phyloP scores from a whole-genome alignment of 2,113 vertebrate genomes.

The Pandion haliaetus region DNA sequence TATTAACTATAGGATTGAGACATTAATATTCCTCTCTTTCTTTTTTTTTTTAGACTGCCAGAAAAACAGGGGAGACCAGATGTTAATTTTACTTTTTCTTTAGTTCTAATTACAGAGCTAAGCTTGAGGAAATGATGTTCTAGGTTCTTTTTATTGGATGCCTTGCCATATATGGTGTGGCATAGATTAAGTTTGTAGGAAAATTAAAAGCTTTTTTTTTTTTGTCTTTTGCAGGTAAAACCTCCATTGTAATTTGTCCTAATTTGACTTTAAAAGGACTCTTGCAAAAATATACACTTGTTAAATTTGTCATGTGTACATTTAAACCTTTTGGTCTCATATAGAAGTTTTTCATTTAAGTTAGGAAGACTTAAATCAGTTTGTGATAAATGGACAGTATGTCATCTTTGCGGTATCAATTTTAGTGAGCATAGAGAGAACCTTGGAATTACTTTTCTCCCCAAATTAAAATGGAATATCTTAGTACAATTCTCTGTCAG shows the following conservation, averaged over 20 bases:
- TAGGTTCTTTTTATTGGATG: not conserved
- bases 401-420: not conserved
- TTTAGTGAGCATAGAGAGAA: not conserved
- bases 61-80: not conserved
- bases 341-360: not conserved
- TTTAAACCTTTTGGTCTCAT: not conserved
- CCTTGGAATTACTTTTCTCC: not conserved
- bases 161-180: not conserved
- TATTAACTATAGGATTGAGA: not conserved
- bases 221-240: not conserved
- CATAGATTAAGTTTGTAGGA: not conserved
- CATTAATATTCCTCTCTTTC: not conserved
- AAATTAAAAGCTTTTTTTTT: not conserved
- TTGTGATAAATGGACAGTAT: not conserved
- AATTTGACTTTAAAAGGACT: not conserved
- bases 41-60: not conserved
- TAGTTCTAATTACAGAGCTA: not conserved
- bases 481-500: not conserved
- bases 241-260: not conserved
- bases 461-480: not conserved
- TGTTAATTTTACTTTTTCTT: not conserved
- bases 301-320: not conserved
- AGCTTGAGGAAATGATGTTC: not conserved
- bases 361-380: not conserved
- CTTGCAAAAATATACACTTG: not conserved